Conservation (phyloP, 2,113 vertebrate genomes). For the Sebastes fasciatus region DNA sequence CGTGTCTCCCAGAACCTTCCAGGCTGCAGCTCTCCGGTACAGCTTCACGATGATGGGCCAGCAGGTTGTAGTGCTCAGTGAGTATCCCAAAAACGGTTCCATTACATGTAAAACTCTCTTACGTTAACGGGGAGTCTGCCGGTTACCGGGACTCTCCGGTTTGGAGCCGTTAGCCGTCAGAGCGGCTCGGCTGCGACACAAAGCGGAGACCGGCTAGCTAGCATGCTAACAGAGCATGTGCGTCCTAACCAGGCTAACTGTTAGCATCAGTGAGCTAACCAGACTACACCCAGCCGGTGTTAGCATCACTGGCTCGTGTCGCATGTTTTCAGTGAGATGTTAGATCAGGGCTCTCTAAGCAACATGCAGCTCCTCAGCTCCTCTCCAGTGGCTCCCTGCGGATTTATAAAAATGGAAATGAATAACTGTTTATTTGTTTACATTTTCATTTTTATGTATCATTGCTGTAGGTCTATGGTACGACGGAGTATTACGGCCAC, state of each 20-base stretch:
- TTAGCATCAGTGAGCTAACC: conserved; percentile 15
- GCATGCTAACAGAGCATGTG: conserved; percentile 38
- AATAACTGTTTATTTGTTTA: too few species aligned
- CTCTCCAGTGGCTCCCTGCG: too few species aligned
- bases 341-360: too few species aligned
- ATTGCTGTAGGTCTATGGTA: too few species aligned
- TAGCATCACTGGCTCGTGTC: conserved; percentile 13
- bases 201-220: conserved; percentile 22
- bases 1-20: conserved; percentile 69
- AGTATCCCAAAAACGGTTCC: conserved; percentile 68
- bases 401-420: too few species aligned
- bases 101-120: too few species aligned
- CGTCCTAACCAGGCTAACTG: conserved; percentile 35
- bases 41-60: conserved; percentile 89
- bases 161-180: background rate
- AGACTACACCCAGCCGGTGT: background rate
- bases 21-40: conserved; percentile 13
- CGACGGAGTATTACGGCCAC: too few species aligned
- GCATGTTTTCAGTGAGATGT: too few species aligned
- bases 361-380: too few species aligned
- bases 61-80: conserved; percentile 94
- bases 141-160: background rate
- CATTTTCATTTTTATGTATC: too few species aligned
- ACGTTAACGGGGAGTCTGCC: too few species aligned
- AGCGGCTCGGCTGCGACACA: conserved; percentile 13